Evolutionary conservation across 2,888 invertebrate genomes (phyloP).

Genomic region (Chrysodeixis includens): DNA sequence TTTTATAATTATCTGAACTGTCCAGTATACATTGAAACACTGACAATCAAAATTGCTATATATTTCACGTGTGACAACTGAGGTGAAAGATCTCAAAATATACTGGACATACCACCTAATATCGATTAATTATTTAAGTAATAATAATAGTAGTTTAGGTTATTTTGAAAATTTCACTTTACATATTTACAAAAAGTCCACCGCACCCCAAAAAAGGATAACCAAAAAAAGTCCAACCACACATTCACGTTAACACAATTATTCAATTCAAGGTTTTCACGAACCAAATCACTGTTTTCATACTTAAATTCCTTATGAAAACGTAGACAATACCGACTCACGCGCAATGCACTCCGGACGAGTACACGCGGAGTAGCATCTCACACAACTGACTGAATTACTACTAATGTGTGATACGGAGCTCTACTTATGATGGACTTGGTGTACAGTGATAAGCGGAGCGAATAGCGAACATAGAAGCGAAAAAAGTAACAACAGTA

Average conservation of each 20-base stretch:
- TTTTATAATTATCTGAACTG: neutral
- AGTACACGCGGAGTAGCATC: constrained; percentile 82
- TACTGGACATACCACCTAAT: no score
- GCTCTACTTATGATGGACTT: constrained; percentile 68
- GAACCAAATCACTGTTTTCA: constrained; percentile 58
- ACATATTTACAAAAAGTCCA: constrained; percentile 16
- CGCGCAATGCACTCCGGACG: constrained; percentile 76
- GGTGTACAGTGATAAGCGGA: constrained; percentile 61
- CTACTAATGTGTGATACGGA: constrained; percentile 71
- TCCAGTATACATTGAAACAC: neutral
- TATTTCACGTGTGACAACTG: neutral
- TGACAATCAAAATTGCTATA: neutral
- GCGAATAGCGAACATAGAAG: constrained; percentile 56
- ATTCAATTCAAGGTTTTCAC: constrained; percentile 36
- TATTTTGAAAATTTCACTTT: no score
- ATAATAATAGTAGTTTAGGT: no score
- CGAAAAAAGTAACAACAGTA: no score
- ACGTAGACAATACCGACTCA: constrained; percentile 64
- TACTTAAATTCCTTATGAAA: constrained; percentile 42
- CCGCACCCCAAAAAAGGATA: constrained; percentile 23
- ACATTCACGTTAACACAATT: constrained; percentile 42
- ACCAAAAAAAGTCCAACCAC: constrained; percentile 36
- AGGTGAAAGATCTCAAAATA: no score
- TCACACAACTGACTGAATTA: constrained; percentile 78
- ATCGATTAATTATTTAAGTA: no score